Base-by-base conservation (phyloP, 2,888 invertebrate genomes). In the Sialis lutaria region DNA sequence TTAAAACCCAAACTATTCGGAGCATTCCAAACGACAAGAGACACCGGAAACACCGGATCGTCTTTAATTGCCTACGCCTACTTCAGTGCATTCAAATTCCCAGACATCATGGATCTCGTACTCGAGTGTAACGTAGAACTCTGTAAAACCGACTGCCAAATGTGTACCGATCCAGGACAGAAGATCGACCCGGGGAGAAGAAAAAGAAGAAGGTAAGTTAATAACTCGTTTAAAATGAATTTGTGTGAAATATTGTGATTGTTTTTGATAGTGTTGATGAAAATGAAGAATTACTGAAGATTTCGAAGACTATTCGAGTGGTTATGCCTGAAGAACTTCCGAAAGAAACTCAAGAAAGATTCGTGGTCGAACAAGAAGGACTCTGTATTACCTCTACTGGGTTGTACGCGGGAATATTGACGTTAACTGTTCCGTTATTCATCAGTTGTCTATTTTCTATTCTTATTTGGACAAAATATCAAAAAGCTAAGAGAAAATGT, bases 61-160 rank as follows among this genome's bases (percentile, higher is more conserved):
- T 79, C 82, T 5, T 74, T 85, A 22, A 77, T 85, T 31, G 83
- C 84, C 0, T 86, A 74, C 55, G 82, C 87, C 0, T 82, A 71
- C 69, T 84, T 86, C 66, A 82, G 79, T 58, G 84, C 83, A 0
- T 83, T 83, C 64, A 86, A 86, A 63, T 87, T 87, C 69, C 86
- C 86, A 1, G 86, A 87, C 57, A 78, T 83, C 43, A 85, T 85
- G 81, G 86, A 87, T 55, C 65, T 87, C 44, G 79, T 80, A 53
- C 75, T 87, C 49, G 85, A 86, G 60, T 87, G 87, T 56, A 84
- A 85, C 52, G 80, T 87, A 0, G 86, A 86, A 57, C 65, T 87
- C 0, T 87, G 86, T 58, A 86, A 86, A 64, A 79, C 78, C 9
- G 78, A 82, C 54, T 87, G 87, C 56, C 80, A 81, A 49, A 73